Percentiles rank a stretch among this genome's conserved stretches.
phyloP scores from a whole-genome alignment of 2,797 vertebrate species.

The Spondyliosoma cantharus region DNA sequence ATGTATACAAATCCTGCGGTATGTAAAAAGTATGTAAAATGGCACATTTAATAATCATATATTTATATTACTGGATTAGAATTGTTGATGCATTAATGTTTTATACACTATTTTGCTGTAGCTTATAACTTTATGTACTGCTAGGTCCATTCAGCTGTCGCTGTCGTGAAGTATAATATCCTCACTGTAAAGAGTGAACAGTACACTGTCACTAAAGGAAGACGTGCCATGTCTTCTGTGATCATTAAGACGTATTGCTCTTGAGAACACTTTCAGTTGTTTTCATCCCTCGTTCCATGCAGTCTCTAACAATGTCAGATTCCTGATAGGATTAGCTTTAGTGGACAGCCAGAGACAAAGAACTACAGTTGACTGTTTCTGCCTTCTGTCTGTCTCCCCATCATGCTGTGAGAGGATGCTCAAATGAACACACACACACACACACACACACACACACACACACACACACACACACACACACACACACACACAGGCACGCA shows the following conservation, averaged over 20 bases:
- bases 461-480: not conserved
- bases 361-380: constrained; percentile 57
- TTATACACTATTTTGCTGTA: not conserved
- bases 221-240: not conserved
- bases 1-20: too few relatives aligned
- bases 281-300: constrained; percentile 26
- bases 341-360: constrained; percentile 59
- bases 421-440: not conserved
- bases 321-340: constrained; percentile 71
- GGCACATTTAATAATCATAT: not conserved
- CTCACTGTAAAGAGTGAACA: too few relatives aligned
- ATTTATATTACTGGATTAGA: not conserved
- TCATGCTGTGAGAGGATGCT: constrained; percentile 53
- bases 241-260: not conserved
- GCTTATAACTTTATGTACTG: too few relatives aligned
- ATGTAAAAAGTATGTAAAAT: not conserved
- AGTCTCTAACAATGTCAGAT: constrained; percentile 57
- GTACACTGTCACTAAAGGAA: not conserved
- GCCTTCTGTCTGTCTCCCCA: constrained; percentile 30
- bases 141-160: not conserved
- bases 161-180: not conserved
- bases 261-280: constrained; percentile 7
- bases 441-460: not conserved
- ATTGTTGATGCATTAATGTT: not conserved
- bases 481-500: not conserved